Evolutionary conservation across 2,888 invertebrate genomes (phyloP), one percentile per base, ranked within the genome.

Genomic region (Odontothrips loti): DNA sequence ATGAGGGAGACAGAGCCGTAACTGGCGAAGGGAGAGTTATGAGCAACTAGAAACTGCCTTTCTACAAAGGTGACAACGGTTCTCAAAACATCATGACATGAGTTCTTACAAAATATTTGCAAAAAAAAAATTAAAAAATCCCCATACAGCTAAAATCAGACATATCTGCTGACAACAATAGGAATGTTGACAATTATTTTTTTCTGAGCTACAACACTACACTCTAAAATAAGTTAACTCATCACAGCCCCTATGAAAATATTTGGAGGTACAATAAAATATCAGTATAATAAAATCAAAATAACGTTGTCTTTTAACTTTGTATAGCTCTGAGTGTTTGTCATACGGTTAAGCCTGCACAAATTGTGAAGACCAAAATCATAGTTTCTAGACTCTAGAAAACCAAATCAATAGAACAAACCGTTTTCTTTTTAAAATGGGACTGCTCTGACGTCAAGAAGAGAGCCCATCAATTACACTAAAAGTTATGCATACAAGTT

Each of bases 151-250:
- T 27, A 75, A 75, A 75, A 75, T 75, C 27, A 27, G 68, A 75
- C 68, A 75, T 27, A 10, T 27, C 68, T 6, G 27, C n/a, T 12
- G 68, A 27, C 12, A 75, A 75, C 68, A 75, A 75, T 4, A 27
- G 68, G 68, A 75, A 75, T 75, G 68, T 75, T 27, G 11, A 68
- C 68, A 68, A 68, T n/a, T 58, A 68, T 11, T 9, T 20, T 58
- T 12, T 12, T 23, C 27, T 75, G 68, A 11, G 68, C 23, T 75
- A 75, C 23, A 23, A 75, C 23, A 23, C 68, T 58, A 75, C 6
- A 75, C 23, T 75, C 68, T 75, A 75, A 75, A 75, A 75, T 75
- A 27, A 75, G 27, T 75, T 27, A 75, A 75, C 10, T 27, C 68
- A 75, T 75, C 68, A 75, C 68, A 75, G 68, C 68, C 68, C 23